Base-by-base conservation (phyloP, 2,113 vertebrate species). In the Psettodes erumei region DNA sequence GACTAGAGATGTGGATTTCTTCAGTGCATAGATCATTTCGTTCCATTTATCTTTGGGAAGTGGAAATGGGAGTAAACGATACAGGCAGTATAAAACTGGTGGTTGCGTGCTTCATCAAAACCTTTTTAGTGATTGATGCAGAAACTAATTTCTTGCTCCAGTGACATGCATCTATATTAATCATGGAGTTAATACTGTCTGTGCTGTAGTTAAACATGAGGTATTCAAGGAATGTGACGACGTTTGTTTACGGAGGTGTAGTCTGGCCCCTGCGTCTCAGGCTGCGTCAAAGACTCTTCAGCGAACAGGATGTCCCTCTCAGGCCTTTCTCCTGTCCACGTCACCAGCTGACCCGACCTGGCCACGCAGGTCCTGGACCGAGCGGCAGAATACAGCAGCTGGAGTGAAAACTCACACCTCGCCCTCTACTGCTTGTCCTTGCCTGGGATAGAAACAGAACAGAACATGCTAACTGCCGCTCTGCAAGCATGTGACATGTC, bases 281-380 rank as follows among this genome's bases (percentile, higher is more conserved):
- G 55, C 82, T 0, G 84, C n/a, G 89, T 90, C 95, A 96, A 67
- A 67, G 81, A 80, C 63, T 61, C 89, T 87, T 99, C 98, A 80
- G 91, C 59, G 71, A 89, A 90, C 94, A 91, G 95, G 93, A 89
- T 13, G 50, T 91, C 95, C 89, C 93, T 45, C 21, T 75, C 43
- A 15, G 55, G 85, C 86, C 87, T 86, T 97, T 95, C 94, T 72
- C 84, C 89, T 80, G 89, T 90, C 86, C 89, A 89, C 94, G 75
- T 99, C 98, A 99, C 94, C n/a, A 59, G 65, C 85, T 93, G 95
- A 94, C 59, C 89, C 21, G 72, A 56, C 64, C 55, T 16, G 42
- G 9, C 53, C 30, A 37, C 66, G 1, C 19, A n/a, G n/a, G 30
- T 62, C 35, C 73, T 21, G 51, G 75, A 62, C 53, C 6, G 12